Base-by-base conservation (phyloP, 2,797 vertebrate genomes). In the Dipus sagitta region DNA sequence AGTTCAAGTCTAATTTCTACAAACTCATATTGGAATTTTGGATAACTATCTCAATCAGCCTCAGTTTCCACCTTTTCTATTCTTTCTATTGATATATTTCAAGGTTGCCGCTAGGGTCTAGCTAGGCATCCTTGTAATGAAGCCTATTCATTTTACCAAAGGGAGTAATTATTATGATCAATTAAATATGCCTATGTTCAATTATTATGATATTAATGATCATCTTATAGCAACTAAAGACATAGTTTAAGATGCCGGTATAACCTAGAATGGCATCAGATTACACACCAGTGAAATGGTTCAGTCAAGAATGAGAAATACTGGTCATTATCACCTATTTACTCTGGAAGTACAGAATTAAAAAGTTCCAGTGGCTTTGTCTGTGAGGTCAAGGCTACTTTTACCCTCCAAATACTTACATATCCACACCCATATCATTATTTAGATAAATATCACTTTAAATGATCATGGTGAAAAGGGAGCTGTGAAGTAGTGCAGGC, bases 81-180 rank as follows among this genome's bases (percentile, higher is more conserved):
- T 42, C 3, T 14, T 2, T n/a, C 2, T 10, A 34, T 3, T 26
- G 23, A 64, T 17, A n/a, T 32, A 18, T 1, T 64, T 78, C 30
- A 7, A 17, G 6, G 4, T 1, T 2, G 10, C 6, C 3, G 38
- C 21, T 67, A 38, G 70, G 54, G 24, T 24, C n/a, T 32, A 2
- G 1, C 42, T 2, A 18, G 13, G 5, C 2, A 6, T 18, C 0
- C 68, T 30, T n/a, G 1, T 32, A 17, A 52, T 20, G 8, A 70
- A 20, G 14, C 17, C 0, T 4, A 47, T n/a, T 77, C 30, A n/a
- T 28, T 60, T 24, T 10, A 0, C 15, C 14, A 20, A 32, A 80
- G 17, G 20, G 13, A 12, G 23, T 42, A 4, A 32, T 72, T 54
- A n/a, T 52, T 28, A 3, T 15, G 20, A 28, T 23, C 32, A 75